Evolutionary conservation across 2,113 vertebrate species (phyloP).

Genomic region (Anolis sagrei): DNA sequence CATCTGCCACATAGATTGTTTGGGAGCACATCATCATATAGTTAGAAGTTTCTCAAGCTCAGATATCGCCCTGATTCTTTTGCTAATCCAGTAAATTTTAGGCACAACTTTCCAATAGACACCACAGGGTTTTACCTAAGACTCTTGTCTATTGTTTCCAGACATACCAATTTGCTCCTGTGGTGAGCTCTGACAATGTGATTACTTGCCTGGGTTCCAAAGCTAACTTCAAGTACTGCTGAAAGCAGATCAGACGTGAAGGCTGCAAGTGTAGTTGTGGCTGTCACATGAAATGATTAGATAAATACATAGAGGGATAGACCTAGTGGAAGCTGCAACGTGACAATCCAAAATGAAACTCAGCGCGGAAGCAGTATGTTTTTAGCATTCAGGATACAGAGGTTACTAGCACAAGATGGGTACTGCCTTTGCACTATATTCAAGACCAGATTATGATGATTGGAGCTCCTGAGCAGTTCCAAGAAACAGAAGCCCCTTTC

Average conservation of each 20-base stretch:
- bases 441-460: too few species aligned
- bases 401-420: neutral
- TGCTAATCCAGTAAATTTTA: neutral
- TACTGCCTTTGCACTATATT: neutral
- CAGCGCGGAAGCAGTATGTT: neutral
- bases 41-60: neutral
- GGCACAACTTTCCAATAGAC: neutral
- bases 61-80: neutral
- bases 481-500: too few species aligned
- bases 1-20: neutral
- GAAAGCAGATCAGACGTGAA: neutral
- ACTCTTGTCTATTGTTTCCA: neutral
- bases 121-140: neutral
- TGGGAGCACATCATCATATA: neutral
- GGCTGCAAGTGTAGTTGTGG: neutral
- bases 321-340: neutral
- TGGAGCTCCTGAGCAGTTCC: too few species aligned
- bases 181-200: neutral
- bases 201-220: slow-evolving; percentile 10
- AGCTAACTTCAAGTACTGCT: neutral
- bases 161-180: slow-evolving; percentile 14
- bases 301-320: neutral
- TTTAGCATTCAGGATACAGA: neutral
- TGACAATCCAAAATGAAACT: neutral
- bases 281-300: slow-evolving; percentile 25